A percentile compares a stretch with the other conserved stretches of the same genome.
Conservation (phyloP, 2,888 invertebrate species). For the Bedellia somnulentella region DNA sequence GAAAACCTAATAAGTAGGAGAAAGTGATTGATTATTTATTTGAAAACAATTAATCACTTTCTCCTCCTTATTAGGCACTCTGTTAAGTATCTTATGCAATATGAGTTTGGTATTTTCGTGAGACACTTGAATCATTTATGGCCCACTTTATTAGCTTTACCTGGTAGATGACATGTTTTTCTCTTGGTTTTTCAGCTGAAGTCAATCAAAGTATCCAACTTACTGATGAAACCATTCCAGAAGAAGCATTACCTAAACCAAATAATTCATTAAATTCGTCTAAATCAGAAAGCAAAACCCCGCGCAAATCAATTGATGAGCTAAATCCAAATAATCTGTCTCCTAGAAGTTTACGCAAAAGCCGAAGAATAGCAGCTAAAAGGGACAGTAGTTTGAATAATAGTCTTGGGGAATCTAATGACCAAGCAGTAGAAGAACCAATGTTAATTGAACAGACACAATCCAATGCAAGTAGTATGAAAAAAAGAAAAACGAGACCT, state of each 20-base stretch:
- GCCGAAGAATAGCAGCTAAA: constrained; percentile 4
- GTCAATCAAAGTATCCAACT: constrained; percentile 1
- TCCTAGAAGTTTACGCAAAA: constrained; percentile 3
- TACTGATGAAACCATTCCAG: constrained; percentile 7
- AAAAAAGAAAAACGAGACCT: constrained; percentile 13
- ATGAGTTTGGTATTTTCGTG: too few species aligned
- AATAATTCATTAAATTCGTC: not conserved
- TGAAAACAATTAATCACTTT: too few species aligned
- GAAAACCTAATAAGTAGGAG: too few species aligned
- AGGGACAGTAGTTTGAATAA: too few species aligned
- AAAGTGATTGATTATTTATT: too few species aligned
- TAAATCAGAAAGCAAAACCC: constrained; percentile 9
- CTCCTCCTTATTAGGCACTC: too few species aligned
- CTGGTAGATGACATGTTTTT: too few species aligned
- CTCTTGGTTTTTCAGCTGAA: too few species aligned
- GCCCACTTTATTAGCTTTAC: too few species aligned
- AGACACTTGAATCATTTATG: too few species aligned
- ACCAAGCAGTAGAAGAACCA: constrained; percentile 12
- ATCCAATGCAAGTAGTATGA: constrained; percentile 20
- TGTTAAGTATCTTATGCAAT: too few species aligned
- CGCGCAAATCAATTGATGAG: too few species aligned
- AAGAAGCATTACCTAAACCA: not conserved
- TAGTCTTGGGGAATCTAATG: constrained; percentile 12
- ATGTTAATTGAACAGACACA: constrained; percentile 32
- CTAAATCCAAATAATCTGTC: constrained; percentile 1